These are phyloP conservation scores for Gnathonemus echidnorhynchus DNA, from an alignment of 2,113 vertebrate species.

Conservation along the genomic window DNA sequence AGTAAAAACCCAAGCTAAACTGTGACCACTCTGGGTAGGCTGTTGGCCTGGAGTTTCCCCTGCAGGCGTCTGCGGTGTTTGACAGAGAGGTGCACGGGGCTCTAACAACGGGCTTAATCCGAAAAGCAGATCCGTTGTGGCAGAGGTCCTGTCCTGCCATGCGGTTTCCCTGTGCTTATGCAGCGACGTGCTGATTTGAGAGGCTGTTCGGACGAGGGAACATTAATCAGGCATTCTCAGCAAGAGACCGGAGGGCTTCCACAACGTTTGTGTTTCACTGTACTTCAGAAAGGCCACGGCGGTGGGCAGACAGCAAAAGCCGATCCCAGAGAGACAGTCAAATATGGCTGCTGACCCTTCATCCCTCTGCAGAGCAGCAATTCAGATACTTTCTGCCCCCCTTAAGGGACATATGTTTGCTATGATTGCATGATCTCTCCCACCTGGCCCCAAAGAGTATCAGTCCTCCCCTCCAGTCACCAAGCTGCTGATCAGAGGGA, in stretches of 20 bases:
- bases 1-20: not conserved
- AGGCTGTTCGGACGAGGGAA: not conserved
- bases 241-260: not conserved
- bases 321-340: not conserved
- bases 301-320: not conserved
- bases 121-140: not conserved
- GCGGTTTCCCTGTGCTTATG: not conserved
- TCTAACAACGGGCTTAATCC: not conserved
- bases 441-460: not conserved
- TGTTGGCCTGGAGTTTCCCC: slow-evolving; percentile 44
- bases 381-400: not conserved
- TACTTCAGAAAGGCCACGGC: not conserved
- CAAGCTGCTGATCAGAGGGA: not conserved
- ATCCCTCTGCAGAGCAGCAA: not conserved
- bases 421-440: not conserved
- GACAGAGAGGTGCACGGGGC: not conserved
- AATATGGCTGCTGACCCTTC: not conserved
- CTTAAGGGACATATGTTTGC: not conserved
- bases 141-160: not conserved
- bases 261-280: not conserved
- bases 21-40: slow-evolving; percentile 17
- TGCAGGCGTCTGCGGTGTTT: slow-evolving; percentile 31
- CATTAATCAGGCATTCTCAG: not conserved
- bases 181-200: not conserved
- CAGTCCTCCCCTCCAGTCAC: not conserved